Base-by-base conservation (phyloP, 2,888 invertebrate species). In the Erpobdella octoculata region DNA sequence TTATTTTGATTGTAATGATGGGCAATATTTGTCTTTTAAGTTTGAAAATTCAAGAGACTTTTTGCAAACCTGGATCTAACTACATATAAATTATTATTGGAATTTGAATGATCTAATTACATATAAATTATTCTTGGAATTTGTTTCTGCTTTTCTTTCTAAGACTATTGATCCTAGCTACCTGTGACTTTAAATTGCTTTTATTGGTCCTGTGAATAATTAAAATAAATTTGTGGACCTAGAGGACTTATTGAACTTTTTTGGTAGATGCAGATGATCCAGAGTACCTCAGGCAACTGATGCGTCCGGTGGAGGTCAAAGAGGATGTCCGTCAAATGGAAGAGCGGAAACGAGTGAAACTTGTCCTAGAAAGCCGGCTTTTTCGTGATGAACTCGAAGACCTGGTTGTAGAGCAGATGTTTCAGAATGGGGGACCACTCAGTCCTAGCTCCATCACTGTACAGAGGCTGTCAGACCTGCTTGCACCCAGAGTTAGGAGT, bases 301-400 rank as follows among this genome's bases (percentile, higher is more conserved):
- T 83, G 76, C 80, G 85, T 53, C 85, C 86, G 8, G 85, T 85
- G 18, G 85, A 83, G 65, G 84, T 86, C 69, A 85, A 85, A 79
- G 85, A 86, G 77, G 87, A 87, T 78, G 81, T 87, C 77, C 89
- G 92, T 80, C 97, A 98, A 85, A 99, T 99, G 98, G 96, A 96
- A 82, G 88, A 96, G 70, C 89, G 98, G 81, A 95, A 95, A 86
- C 89, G 98, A 75, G 98, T 99, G 48, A 95, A 96, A 80, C 89
- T 92, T 83, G 80, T 83, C 73, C 78, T 83, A 53, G 80, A 81
- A 76, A 82, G 83, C 76, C 89, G 91, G 84, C 87, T 96, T 79
- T 98, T 98, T 86, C 89, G 95, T 76, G 94, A 95, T 84, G 97
- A 98, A 85, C 83, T 98, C 81, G 97, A 98, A 85, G 89, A 94